Conservation (phyloP, 2,113 vertebrate species). For the Rhombomys opimus region DNA sequence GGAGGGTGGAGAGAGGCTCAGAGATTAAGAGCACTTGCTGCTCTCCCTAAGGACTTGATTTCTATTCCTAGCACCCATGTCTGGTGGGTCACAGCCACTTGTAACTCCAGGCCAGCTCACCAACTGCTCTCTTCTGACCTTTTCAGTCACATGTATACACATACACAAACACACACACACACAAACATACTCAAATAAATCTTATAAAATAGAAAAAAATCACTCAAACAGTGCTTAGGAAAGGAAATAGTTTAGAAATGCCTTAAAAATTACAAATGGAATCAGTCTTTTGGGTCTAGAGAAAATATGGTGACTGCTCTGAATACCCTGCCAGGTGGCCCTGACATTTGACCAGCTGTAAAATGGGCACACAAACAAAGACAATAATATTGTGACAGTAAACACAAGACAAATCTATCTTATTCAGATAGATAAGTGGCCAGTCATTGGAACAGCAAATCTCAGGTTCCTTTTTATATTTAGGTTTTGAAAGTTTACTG, state of each 20-base stretch:
- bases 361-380: background rate
- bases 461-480: background rate
- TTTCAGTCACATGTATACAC: background rate
- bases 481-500: constrained; percentile 5
- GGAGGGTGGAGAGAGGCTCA: no score
- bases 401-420: background rate
- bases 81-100: background rate
- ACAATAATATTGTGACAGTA: background rate
- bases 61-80: background rate
- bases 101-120: no score
- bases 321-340: background rate
- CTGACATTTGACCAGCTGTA: background rate
- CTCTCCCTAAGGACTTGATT: background rate
- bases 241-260: background rate
- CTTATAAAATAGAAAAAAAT: background rate
- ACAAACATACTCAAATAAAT: background rate
- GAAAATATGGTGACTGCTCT: background rate
- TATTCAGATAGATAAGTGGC: background rate
- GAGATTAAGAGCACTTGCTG: background rate
- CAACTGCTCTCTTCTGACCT: background rate
- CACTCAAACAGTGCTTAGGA: background rate
- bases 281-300: background rate
- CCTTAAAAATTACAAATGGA: background rate
- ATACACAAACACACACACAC: background rate
- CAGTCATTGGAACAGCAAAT: background rate